A percentile compares a stretch with the other conserved stretches of the same genome.
phyloP scores from a whole-genome alignment of 2,888 invertebrate genomes.

The Himalopsyche kuldschensis region DNA sequence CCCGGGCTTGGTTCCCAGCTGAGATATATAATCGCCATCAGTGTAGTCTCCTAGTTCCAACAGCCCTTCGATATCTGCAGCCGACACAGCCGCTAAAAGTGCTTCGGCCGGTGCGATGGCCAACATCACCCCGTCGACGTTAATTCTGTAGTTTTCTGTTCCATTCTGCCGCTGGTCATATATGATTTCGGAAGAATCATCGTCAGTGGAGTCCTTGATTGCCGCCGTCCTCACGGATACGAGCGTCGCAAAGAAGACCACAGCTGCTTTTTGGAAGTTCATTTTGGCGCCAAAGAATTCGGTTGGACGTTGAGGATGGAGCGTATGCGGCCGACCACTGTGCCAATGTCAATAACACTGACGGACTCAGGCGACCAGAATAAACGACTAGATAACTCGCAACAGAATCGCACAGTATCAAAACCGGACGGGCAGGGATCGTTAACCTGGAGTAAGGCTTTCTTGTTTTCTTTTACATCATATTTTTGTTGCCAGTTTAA shows the following conservation, averaged over 20 bases:
- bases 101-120: slow-evolving; percentile 67
- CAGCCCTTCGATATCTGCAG: slow-evolving; percentile 48
- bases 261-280: neutral
- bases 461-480: slow-evolving; percentile 14
- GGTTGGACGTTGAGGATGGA: neutral
- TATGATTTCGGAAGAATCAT: slow-evolving; percentile 45
- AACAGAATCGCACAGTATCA: neutral
- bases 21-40: slow-evolving; percentile 43
- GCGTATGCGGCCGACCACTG: slow-evolving; percentile 23
- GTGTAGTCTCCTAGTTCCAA: slow-evolving; percentile 50
- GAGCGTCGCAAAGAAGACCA: slow-evolving; percentile 25
- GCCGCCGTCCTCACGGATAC: slow-evolving; percentile 43
- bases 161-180: slow-evolving; percentile 82
- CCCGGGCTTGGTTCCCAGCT: slow-evolving; percentile 11
- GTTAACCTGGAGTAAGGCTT: slow-evolving; percentile 17
- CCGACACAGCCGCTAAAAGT: slow-evolving; percentile 59
- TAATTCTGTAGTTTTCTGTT: slow-evolving; percentile 71
- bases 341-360: slow-evolving; percentile 31
- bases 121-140: slow-evolving; percentile 69
- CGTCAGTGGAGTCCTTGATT: slow-evolving; percentile 43
- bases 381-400: neutral
- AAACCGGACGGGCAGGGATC: slow-evolving; percentile 28
- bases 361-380: slow-evolving; percentile 7
- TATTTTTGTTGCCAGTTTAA: slow-evolving; percentile 28
- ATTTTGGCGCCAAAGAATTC: neutral